Percentiles rank a stretch among this genome's conserved stretches.
Evolutionary conservation across 2,888 invertebrate genomes (phyloP).

Genomic region (Drosophila nr. perissopoda): DNA sequence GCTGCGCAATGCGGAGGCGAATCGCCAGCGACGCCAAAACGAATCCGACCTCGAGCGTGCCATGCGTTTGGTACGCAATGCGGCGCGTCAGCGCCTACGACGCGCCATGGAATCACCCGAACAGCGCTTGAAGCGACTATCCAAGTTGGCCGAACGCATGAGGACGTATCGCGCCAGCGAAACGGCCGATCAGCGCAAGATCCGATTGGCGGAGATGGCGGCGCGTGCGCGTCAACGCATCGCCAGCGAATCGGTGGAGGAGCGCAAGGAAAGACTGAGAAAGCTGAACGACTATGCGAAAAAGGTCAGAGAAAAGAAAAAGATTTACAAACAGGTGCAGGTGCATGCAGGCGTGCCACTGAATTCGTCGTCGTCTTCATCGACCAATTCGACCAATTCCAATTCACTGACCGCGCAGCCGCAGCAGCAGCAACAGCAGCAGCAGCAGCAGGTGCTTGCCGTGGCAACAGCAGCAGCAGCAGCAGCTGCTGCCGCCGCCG

Average conservation of each 20-base stretch:
- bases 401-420: conserved; percentile 55
- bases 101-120: conserved; percentile 85
- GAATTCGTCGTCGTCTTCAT: conserved; percentile 68
- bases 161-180: conserved; percentile 84
- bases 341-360: conserved; percentile 57
- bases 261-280: conserved; percentile 85
- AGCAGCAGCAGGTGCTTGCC: conserved; percentile 70
- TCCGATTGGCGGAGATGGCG: conserved; percentile 84
- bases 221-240: conserved; percentile 84
- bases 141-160: conserved; percentile 85
- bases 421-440: conserved; percentile 64
- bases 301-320: conserved; percentile 85
- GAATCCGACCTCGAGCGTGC: conserved; percentile 84
- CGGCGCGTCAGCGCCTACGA: conserved; percentile 84
- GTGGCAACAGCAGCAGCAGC: conserved; percentile 68
- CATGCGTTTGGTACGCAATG: conserved; percentile 85
- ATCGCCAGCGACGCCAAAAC: conserved; percentile 84
- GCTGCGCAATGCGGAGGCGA: conserved; percentile 84
- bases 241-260: conserved; percentile 83
- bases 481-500: conserved; percentile 61
- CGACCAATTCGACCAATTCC: conserved; percentile 64
- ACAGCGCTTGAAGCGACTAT: conserved; percentile 82
- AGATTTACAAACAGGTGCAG: conserved; percentile 82
- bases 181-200: conserved; percentile 83
- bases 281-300: conserved; percentile 85